Evolutionary conservation across 2,113 vertebrate species (phyloP).

Genomic region (Mixornis gularis): DNA sequence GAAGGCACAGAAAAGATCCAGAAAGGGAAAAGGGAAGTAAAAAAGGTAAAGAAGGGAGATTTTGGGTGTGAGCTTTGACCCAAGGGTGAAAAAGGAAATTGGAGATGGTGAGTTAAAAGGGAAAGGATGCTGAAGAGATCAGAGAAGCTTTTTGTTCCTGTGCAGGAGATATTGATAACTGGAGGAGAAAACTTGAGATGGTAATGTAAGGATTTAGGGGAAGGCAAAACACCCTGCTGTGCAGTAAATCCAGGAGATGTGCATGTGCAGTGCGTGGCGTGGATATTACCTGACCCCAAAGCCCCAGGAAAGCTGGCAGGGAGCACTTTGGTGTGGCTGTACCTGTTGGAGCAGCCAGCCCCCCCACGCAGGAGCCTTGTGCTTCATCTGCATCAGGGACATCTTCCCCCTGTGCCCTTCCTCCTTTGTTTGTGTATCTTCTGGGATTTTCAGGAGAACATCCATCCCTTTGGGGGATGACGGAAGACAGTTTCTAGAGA

Average conservation of each 20-base stretch:
- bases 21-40: neutral
- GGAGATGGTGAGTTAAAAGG: neutral
- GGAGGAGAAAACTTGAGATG: neutral
- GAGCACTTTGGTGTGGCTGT: neutral
- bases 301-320: neutral
- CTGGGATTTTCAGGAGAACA: neutral
- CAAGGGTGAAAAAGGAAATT: neutral
- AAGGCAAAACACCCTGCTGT: neutral
- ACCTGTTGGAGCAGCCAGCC: neutral
- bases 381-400: fast-evolving
- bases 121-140: neutral
- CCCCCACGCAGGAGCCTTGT: neutral
- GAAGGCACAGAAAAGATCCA: neutral
- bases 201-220: neutral
- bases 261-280: neutral
- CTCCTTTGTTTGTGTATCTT: neutral
- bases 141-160: neutral
- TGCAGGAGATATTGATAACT: neutral
- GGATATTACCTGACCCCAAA: neutral
- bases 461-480: neutral
- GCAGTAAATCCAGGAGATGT: neutral
- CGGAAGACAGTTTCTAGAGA: neutral
- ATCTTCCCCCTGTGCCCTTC: neutral
- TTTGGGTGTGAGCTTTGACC: neutral
- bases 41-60: neutral